Evolutionary conservation across 2,797 vertebrate species (phyloP).

Genomic region (Enteromius anoplus): DNA sequence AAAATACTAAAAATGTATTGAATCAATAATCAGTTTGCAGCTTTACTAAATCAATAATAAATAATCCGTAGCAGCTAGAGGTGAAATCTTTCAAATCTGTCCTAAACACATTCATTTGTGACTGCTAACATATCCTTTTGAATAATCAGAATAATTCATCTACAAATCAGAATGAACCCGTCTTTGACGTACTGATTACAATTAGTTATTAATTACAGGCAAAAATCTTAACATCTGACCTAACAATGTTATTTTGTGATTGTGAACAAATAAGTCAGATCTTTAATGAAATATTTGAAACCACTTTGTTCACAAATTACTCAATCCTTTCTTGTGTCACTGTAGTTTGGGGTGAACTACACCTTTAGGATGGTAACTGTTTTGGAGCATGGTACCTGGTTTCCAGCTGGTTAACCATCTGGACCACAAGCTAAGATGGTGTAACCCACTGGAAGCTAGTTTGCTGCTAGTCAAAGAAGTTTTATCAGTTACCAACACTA

Average conservation of each 20-base stretch:
- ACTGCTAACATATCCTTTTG: neutral
- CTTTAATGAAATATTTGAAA: neutral
- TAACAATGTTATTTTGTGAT: neutral
- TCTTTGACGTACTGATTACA: neutral
- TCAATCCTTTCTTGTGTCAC: neutral
- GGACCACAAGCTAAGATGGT: neutral
- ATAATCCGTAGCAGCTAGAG: neutral
- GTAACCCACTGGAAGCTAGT: neutral
- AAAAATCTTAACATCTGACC: neutral
- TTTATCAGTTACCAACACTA: neutral
- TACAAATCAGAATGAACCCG: neutral
- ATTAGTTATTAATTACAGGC: neutral
- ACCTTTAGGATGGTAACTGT: neutral
- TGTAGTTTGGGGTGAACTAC: neutral
- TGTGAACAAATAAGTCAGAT: neutral
- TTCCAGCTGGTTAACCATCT: neutral
- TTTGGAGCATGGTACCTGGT: neutral
- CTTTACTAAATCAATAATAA: neutral
- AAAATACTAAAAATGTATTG: neutral
- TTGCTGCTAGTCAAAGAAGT: neutral
- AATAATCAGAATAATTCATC: neutral
- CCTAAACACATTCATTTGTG: neutral
- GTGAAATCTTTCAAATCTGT: neutral
- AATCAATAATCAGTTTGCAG: neutral
- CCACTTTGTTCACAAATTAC: neutral